Conservation (phyloP, 2,888 invertebrate species). For the Opisthograptis luteolata region DNA sequence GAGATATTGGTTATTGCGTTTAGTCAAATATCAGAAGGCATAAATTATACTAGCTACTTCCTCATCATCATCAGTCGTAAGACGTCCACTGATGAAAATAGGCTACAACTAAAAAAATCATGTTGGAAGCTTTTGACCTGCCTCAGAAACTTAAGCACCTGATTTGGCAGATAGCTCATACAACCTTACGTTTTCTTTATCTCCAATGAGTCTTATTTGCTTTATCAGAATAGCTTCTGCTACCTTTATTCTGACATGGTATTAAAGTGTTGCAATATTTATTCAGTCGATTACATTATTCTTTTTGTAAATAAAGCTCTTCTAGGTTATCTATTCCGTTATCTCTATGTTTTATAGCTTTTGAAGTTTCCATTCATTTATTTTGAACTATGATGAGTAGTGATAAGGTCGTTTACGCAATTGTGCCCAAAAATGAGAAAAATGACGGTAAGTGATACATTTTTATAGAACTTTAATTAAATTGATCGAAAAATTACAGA, state of each 20-base stretch:
- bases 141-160: too few relatives aligned
- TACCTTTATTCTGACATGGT: not conserved
- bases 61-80: too few relatives aligned
- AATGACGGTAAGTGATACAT: slow-evolving; percentile 41
- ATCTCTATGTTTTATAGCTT: not conserved
- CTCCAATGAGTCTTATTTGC: too few relatives aligned
- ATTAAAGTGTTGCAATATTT: not conserved
- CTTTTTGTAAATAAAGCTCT: slow-evolving; percentile 7
- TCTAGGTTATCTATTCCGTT: not conserved
- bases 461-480: not conserved
- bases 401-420: slow-evolving; percentile 50
- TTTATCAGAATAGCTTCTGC: not conserved
- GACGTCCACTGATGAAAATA: too few relatives aligned
- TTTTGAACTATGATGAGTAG: slow-evolving; percentile 51
- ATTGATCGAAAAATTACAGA: too few relatives aligned
- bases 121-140: too few relatives aligned
- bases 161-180: too few relatives aligned
- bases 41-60: too few relatives aligned
- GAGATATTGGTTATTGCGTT: too few relatives aligned
- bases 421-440: slow-evolving; percentile 46
- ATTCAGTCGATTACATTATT: not conserved
- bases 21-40: too few relatives aligned
- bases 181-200: not conserved
- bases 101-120: too few relatives aligned
- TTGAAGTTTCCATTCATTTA: slow-evolving; percentile 37